A percentile compares a stretch with the other conserved stretches of the same genome.
Evolutionary conservation across 2,888 invertebrate genomes (phyloP).

Genomic region (Melikaiella ostensackeni): DNA sequence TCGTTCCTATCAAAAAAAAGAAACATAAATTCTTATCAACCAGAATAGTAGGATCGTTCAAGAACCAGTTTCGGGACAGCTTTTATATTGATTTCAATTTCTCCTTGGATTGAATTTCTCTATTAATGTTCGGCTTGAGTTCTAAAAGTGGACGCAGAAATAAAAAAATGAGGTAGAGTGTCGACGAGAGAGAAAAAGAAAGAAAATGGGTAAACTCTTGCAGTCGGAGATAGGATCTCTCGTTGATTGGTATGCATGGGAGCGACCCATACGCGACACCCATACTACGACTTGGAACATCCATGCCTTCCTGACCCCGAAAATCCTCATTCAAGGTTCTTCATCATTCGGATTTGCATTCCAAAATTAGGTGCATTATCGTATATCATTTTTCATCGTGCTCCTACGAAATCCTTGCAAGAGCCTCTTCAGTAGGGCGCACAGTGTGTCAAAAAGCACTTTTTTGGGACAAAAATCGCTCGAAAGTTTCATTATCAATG

Average conservation of each 20-base stretch:
- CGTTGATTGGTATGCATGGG: slow-evolving; percentile 61
- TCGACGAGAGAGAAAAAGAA: slow-evolving; percentile 38
- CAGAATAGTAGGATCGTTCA: slow-evolving; percentile 1
- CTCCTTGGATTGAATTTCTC: slow-evolving; percentile 57
- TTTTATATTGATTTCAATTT: slow-evolving; percentile 65
- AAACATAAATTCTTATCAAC: not conserved
- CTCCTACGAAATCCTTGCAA: too few relatives aligned
- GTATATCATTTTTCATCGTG: too few relatives aligned
- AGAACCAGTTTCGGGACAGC: slow-evolving; percentile 46
- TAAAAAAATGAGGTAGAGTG: slow-evolving; percentile 44
- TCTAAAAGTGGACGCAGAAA: slow-evolving; percentile 37
- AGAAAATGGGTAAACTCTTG: slow-evolving; percentile 24
- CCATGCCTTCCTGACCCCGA: slow-evolving; percentile 62
- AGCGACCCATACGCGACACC: slow-evolving; percentile 60
- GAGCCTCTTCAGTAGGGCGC: too few relatives aligned
- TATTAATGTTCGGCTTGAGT: not conserved
- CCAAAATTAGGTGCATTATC: not conserved
- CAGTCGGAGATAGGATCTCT: slow-evolving; percentile 57
- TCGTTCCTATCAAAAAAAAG: not conserved
- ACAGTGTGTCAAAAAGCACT: too few relatives aligned
- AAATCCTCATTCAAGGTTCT: slow-evolving; percentile 47
- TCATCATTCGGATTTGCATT: slow-evolving; percentile 30
- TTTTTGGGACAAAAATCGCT: too few relatives aligned
- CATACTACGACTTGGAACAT: slow-evolving; percentile 57
- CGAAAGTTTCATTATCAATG: too few relatives aligned